Evolutionary conservation across 2,113 vertebrate genomes (phyloP).

Genomic region (Platysteira castanea): DNA sequence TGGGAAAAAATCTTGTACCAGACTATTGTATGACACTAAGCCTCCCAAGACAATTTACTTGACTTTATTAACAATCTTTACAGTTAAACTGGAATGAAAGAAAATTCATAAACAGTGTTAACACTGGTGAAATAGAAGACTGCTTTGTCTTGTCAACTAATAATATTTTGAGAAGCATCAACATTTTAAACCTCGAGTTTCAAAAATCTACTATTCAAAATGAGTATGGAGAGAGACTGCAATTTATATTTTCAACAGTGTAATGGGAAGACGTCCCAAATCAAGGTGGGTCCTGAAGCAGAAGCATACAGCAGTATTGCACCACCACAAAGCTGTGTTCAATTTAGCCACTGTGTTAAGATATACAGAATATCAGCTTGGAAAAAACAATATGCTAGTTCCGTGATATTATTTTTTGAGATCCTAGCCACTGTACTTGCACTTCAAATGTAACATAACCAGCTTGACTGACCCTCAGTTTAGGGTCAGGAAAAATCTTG

Average conservation of each 20-base stretch:
- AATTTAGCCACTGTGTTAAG: neutral
- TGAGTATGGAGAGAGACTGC: neutral
- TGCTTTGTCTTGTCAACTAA: conserved; percentile 35
- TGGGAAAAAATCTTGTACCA: neutral
- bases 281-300: neutral
- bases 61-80: neutral
- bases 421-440: neutral
- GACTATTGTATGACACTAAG: neutral
- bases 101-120: conserved; percentile 48
- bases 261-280: neutral
- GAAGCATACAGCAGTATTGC: neutral
- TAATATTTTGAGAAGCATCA: conserved; percentile 28
- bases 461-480: neutral
- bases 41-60: neutral
- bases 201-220: neutral
- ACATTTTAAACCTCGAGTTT: neutral
- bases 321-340: neutral
- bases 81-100: conserved; percentile 44
- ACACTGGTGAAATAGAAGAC: conserved; percentile 30
- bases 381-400: neutral
- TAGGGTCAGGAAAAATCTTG: neutral
- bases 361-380: neutral
- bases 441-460: neutral
- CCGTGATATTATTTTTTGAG: neutral
- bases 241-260: neutral